Evolutionary conservation across 2,888 invertebrate species (phyloP), one percentile per base, ranked within the genome.

Genomic region (Acrobasis suavella): DNA sequence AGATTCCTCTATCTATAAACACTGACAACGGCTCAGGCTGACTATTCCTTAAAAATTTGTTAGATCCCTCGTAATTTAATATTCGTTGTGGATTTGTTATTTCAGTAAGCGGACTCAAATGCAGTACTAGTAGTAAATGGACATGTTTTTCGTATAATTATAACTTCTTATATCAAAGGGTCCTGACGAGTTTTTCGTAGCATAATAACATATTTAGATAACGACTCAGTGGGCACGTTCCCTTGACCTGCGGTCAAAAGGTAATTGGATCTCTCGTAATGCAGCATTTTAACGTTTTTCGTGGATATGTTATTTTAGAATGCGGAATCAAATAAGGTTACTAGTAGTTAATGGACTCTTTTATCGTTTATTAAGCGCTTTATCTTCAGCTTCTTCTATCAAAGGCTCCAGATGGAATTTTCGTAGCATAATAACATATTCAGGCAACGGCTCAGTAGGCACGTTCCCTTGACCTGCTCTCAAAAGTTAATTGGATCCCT

Each of bases 151-250:
- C 22, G 5, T 5, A 22, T 22, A 22, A 3, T 5, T 22, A 22
- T 5, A 10, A 7, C 39, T 39, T 10, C 14, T 14, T 14, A 9
- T 42, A 42, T 14, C 42, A 10, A 12, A 10, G 69, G 69, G 70
- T n/a, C n/a, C n/a, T n/a, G n/a, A n/a, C n/a, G n/a, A n/a, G 69
- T 73, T 73, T 70, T 68, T 70, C 22, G 71, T 70, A 74, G 69
- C 69, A 65, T 69, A 71, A 51, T 51, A 55, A 42, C 17, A 56
- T 56, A 14, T 17, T 56, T 50, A 51, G 62, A 62, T 50, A 62
- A 42, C 56, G 61, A 50, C 59, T 65, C 50, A 37, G 39, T 58
- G 50, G 58, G 60, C 49, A 58, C 46, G 54, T 22, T 54, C 42
- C 16, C 16, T 61, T 61, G 50, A 59, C 54, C 62, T 46, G 8